phyloP scores from a whole-genome alignment of 2,888 invertebrate species.

The Galerucella pusilla region DNA sequence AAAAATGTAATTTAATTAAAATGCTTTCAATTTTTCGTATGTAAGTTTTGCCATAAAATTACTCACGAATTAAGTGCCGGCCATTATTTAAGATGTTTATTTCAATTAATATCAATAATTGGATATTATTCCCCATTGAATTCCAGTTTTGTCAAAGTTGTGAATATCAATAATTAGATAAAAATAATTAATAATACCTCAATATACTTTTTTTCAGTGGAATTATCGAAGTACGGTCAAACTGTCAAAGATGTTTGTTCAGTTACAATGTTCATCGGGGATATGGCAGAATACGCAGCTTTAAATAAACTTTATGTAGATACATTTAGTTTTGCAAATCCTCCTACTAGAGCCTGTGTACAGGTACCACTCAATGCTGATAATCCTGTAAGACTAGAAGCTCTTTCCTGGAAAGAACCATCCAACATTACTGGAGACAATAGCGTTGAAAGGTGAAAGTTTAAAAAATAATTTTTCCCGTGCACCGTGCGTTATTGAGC shows the following conservation, averaged over 20 bases:
- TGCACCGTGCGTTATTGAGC: too few species aligned
- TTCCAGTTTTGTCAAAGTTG: too few species aligned
- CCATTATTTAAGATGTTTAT: too few species aligned
- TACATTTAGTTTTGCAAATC: constrained; percentile 80
- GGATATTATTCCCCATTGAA: too few species aligned
- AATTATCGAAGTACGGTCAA: constrained; percentile 61
- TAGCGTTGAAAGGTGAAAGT: constrained; percentile 55
- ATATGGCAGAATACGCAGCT: constrained; percentile 82
- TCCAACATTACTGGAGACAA: constrained; percentile 51
- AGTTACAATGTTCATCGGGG: constrained; percentile 85
- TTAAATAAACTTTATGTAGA: constrained; percentile 83
- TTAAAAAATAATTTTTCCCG: constrained; percentile 9
- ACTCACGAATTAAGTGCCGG: too few species aligned
- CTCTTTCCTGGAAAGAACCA: constrained; percentile 70
- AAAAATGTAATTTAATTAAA: too few species aligned
- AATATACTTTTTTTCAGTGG: constrained; percentile 39
- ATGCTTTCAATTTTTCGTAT: too few species aligned
- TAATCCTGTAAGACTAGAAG: constrained; percentile 82
- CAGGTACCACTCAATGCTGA: constrained; percentile 76
- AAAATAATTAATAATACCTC: neutral
- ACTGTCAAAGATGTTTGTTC: constrained; percentile 78
- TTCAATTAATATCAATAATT: too few species aligned
- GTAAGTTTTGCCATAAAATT: too few species aligned
- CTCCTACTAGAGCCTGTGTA: constrained; percentile 88
- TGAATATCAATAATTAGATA: too few species aligned